phyloP scores from a whole-genome alignment of 2,797 vertebrate species.

The Paramormyrops hopkinsi region DNA sequence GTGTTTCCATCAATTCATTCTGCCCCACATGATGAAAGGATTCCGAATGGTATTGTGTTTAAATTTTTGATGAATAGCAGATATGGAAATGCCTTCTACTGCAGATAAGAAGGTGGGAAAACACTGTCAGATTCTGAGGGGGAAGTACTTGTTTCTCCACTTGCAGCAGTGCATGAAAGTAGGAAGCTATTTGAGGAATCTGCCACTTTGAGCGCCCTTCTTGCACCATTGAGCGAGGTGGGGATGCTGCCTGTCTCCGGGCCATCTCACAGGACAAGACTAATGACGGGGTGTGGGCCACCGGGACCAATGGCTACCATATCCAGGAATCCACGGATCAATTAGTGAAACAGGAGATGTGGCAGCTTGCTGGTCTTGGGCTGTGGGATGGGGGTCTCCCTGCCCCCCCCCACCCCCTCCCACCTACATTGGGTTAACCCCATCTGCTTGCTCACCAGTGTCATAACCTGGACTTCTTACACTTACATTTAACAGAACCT shows the following conservation, averaged over 20 bases:
- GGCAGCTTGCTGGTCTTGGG: constrained; percentile 38
- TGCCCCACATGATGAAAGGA: not conserved
- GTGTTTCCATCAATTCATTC: not conserved
- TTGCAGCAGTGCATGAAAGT: constrained; percentile 70
- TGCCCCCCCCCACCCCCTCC: not conserved
- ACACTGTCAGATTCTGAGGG: constrained; percentile 48
- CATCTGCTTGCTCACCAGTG: not conserved
- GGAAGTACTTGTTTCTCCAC: constrained; percentile 56
- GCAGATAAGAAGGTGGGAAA: constrained; percentile 65
- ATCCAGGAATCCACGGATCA: constrained; percentile 53
- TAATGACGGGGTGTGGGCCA: constrained; percentile 57
- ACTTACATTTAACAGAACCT: not conserved
- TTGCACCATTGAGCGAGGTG: constrained; percentile 52
- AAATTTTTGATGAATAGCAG: constrained; percentile 54
- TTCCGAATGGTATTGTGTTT: constrained; percentile 58
- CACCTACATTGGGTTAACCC: constrained; percentile 16
- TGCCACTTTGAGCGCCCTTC: constrained; percentile 53
- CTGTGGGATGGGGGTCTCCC: not conserved
- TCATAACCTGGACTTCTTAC: not conserved
- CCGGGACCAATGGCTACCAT: constrained; percentile 26
- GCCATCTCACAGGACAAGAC: constrained; percentile 74
- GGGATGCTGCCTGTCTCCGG: constrained; percentile 61
- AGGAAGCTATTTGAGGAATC: constrained; percentile 78
- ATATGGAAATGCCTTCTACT: constrained; percentile 64
- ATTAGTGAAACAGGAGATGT: constrained; percentile 65